Base-by-base conservation (phyloP, 1,140 invertebrate genomes). In the Holcopasites calliopsidis region DNA sequence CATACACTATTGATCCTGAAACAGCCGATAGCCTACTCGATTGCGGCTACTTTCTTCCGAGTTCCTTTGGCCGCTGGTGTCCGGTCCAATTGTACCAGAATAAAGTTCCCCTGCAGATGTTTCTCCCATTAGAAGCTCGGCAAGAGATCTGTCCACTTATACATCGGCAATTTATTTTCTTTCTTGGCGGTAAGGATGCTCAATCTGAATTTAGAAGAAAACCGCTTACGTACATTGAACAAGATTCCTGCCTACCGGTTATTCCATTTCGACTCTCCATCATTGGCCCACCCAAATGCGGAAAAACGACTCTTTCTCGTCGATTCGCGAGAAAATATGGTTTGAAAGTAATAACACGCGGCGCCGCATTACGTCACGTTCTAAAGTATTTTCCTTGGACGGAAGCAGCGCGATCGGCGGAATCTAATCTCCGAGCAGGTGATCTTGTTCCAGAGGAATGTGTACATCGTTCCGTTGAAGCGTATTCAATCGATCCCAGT, bases 221-320 rank as follows among this genome's bases (percentile, higher is more conserved):
- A 83, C 92, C 93, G 6, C 80, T 94, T 23, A 93, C 92, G 83
- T 94, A 94, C 83, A 88, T 92, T 13, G 82, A 83, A 23, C 80
- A 85, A 11, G 92, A 91, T 82, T 61, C 80, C 0, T 71, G 40
- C 8, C 28, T 35, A 0, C 86, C 90, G 7, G 74, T 92, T 61
- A 87, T 93, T 69, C 95, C 96, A 6, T 90, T 95, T 58, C 92
- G 95, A 79, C 93, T 98, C 28, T 95, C 94, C 40, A 91, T 98
- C 44, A 95, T 97, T 66, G 97, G 97, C 1, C 95, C 96, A 10
- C 95, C 96, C 49, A 97, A 96, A 91, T 95, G 95, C 38, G 97
- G 97, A 3, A 98, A 97, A 92, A 95, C 94, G 28, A 94, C 94
- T 13, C 90, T 98, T 28, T 89, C 92, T 18, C 75, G 87, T 49